phyloP scores from a whole-genome alignment of 2,113 vertebrate species.

The Salvelinus namaycush region DNA sequence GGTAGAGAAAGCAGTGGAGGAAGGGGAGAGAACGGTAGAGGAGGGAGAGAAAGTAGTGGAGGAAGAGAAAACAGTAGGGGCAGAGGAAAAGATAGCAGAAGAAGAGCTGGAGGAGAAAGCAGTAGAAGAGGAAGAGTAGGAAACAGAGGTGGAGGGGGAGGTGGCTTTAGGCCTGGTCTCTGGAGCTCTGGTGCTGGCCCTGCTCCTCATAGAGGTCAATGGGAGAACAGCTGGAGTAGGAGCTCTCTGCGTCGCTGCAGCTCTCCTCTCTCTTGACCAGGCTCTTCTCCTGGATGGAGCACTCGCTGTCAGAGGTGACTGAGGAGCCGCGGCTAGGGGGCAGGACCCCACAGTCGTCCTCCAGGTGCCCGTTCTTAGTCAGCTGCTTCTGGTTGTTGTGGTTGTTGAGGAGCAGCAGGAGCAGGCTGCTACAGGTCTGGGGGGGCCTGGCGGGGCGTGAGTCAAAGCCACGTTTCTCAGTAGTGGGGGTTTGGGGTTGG shows the following conservation, averaged over 20 bases:
- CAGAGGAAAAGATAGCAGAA: constrained; percentile 67
- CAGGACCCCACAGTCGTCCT: constrained; percentile 77
- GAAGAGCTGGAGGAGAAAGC: constrained; percentile 20
- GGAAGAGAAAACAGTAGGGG: constrained; percentile 34
- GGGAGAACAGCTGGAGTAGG: constrained; percentile 91
- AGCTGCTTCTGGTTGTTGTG: constrained; percentile 85
- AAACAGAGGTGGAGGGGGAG: constrained; percentile 36
- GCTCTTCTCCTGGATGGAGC: constrained; percentile 88
- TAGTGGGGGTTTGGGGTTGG: constrained; percentile 53
- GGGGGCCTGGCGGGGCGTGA: constrained; percentile 80
- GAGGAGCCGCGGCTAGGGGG: constrained; percentile 83
- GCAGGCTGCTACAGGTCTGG: constrained; percentile 89
- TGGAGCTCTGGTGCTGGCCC: constrained; percentile 70
- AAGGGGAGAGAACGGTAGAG: constrained; percentile 38
- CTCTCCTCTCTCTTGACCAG: constrained; percentile 83
- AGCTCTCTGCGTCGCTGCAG: constrained; percentile 89
- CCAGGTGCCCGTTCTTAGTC: constrained; percentile 80
- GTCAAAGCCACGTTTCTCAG: constrained; percentile 84
- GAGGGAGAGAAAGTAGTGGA: constrained; percentile 38
- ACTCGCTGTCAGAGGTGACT: constrained; percentile 86
- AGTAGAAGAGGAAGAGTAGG: constrained; percentile 28
- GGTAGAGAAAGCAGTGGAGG: constrained; percentile 35
- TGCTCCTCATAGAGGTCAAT: constrained; percentile 92
- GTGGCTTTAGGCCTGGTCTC: constrained; percentile 50
- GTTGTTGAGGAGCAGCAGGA: constrained; percentile 93